Conservation (phyloP, 2,888 invertebrate genomes). For the Erebia ligea region DNA sequence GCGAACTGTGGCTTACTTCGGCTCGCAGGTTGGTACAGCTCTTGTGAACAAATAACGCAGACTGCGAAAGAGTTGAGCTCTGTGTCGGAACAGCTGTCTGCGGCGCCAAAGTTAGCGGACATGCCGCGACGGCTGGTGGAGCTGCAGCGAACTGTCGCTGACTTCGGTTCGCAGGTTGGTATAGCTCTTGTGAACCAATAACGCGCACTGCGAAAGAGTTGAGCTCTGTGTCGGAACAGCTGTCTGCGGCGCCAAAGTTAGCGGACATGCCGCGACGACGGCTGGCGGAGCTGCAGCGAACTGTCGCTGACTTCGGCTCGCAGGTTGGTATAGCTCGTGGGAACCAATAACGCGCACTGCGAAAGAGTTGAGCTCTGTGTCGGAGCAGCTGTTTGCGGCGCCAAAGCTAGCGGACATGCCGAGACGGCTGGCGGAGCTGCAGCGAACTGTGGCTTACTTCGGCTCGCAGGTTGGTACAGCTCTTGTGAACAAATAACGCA, state of each 20-base stretch:
- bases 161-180: constrained; percentile 82
- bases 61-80: constrained; percentile 75
- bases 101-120: constrained; percentile 83
- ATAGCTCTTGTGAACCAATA: constrained; percentile 49
- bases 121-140: constrained; percentile 82
- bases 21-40: constrained; percentile 74
- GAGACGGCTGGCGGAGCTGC: constrained; percentile 77
- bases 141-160: constrained; percentile 81
- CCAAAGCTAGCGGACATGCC: constrained; percentile 84
- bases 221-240: too few species aligned
- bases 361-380: constrained; percentile 76
- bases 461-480: constrained; percentile 78
- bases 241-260: too few species aligned
- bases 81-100: constrained; percentile 83
- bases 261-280: too few species aligned
- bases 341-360: too few species aligned
- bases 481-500: constrained; percentile 47
- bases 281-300: too few species aligned
- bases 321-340: too few species aligned
- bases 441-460: constrained; percentile 82
- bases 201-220: constrained; percentile 75
- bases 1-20: constrained; percentile 82
- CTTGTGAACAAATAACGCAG: constrained; percentile 49
- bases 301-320: too few species aligned
- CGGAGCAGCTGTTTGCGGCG: constrained; percentile 83